Base-by-base conservation (phyloP, 1,140 invertebrate species). In the Andricus grossulariae region DNA sequence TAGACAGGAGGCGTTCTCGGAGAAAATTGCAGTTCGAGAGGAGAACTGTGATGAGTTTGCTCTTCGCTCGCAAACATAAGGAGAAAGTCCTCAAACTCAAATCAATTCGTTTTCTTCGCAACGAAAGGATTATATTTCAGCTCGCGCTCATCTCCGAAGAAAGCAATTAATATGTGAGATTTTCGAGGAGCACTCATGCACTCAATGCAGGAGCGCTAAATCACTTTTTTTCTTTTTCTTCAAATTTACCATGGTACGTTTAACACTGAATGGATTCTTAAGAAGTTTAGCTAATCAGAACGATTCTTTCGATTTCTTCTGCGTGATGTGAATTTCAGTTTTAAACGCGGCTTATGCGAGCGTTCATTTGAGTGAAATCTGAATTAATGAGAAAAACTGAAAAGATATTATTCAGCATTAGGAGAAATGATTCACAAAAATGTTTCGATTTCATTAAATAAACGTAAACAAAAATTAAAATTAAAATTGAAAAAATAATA, bases 71-170 rank as follows among this genome's bases (percentile, higher is more conserved):
- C 60, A 66, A 66, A 39, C 60, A 25, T 25, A 15, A n/a, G 25
- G 81, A 83, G 83, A 84, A 84, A 84, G 83, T 84, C 79, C 78
- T 80, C 71, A 71, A 75, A 83, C 78, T 80, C 71, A 71, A 75
- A 83, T 83, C 81, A 77, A 83, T 81, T 83, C 80, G 80, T 81
- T 84, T 82, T 82, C 80, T 81, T 82, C 76, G 71, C 81, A 84
- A 82, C 80, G 79, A 82, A 82, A 80, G 81, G 80, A 84, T 81
- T 82, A 82, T 7, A 66, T 66, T 39, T 82, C 79, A 84, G 15
- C 78, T 83, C 80, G 80, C 72, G 81, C 70, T 80, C 75, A 81
- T 79, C 80, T 84, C 75, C 79, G 80, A 80, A 75, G 80, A 77
- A 73, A 72, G 80, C 77, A 82, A 84, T 84, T 82, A 84, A 79